These are phyloP conservation scores for Pheosia gnoma DNA, from an alignment of 2,888 invertebrate species.

Conservation along the genomic window DNA sequence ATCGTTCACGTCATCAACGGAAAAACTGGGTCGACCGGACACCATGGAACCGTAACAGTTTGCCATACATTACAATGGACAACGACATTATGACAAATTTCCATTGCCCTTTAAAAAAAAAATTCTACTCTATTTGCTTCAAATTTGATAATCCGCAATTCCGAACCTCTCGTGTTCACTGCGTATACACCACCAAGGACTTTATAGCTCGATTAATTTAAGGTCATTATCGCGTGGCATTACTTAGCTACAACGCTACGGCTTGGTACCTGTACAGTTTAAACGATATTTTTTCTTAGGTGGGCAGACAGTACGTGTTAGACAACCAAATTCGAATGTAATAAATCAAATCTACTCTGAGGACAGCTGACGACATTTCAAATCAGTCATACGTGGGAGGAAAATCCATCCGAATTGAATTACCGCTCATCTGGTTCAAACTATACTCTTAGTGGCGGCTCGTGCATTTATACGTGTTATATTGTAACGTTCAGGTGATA, in stretches of 20 bases:
- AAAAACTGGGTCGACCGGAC: constrained; percentile 78
- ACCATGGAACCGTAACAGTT: constrained; percentile 12
- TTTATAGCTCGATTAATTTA: too few species aligned
- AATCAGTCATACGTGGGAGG: constrained; percentile 58
- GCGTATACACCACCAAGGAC: too few species aligned
- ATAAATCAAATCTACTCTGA: constrained; percentile 51
- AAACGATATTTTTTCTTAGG: too few species aligned
- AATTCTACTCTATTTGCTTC: too few species aligned
- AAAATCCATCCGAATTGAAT: constrained; percentile 40
- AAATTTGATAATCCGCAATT: too few species aligned
- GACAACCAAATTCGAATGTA: constrained; percentile 52
- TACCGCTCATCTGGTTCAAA: constrained; percentile 19
- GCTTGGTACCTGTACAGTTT: too few species aligned
- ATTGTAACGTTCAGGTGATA: constrained; percentile 17
- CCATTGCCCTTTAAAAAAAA: background rate
- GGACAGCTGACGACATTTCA: constrained; percentile 50
- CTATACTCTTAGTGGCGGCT: constrained; percentile 12
- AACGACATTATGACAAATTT: background rate
- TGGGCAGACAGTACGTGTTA: constrained; percentile 14
- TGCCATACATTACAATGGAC: background rate
- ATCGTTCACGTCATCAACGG: constrained; percentile 69
- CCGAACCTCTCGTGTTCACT: constrained; percentile 19
- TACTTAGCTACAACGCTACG: too few species aligned
- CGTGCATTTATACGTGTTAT: constrained; percentile 21
- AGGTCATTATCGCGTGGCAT: too few species aligned